These are phyloP conservation scores for Amiota communis DNA, from an alignment of 2,888 invertebrate species.

Conservation along the genomic window DNA sequence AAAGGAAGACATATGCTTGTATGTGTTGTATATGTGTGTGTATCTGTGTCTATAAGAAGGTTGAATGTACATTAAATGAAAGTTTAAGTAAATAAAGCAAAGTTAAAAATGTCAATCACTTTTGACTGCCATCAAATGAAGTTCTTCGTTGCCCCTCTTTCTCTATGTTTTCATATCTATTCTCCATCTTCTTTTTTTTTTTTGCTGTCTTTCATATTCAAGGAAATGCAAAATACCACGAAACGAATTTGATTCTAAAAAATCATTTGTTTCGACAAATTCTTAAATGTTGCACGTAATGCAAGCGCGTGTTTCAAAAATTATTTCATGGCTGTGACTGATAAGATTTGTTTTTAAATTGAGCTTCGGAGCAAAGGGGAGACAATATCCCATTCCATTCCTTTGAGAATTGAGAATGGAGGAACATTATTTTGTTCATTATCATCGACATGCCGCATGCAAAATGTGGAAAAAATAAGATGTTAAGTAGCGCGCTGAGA, in stretches of 20 bases:
- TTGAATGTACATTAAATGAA: neutral
- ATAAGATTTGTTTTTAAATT: neutral
- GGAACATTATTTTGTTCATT: constrained; percentile 51
- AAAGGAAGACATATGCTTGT: too few species aligned
- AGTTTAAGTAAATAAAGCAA: neutral
- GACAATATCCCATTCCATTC: too few species aligned
- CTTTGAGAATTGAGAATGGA: constrained; percentile 27
- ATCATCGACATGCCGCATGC: constrained; percentile 44
- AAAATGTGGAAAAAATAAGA: constrained; percentile 52
- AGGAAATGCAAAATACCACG: too few species aligned
- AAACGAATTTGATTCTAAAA: neutral
- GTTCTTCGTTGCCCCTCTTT: too few species aligned
- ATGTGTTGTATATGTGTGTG: neutral
- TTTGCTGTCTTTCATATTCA: too few species aligned
- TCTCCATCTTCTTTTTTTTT: too few species aligned
- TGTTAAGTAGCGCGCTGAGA: constrained; percentile 52
- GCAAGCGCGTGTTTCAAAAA: too few species aligned
- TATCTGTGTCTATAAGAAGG: neutral
- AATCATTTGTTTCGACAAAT: constrained; percentile 21
- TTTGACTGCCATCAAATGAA: too few species aligned
- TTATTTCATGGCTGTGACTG: neutral
- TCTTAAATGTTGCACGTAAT: too few species aligned
- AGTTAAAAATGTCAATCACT: too few species aligned
- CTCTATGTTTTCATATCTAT: too few species aligned
- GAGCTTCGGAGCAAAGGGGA: neutral